A percentile compares a stretch with the other conserved stretches of the same genome.
Evolutionary conservation across 2,113 vertebrate genomes (phyloP).

Genomic region (Takifugu bimaculatus): DNA sequence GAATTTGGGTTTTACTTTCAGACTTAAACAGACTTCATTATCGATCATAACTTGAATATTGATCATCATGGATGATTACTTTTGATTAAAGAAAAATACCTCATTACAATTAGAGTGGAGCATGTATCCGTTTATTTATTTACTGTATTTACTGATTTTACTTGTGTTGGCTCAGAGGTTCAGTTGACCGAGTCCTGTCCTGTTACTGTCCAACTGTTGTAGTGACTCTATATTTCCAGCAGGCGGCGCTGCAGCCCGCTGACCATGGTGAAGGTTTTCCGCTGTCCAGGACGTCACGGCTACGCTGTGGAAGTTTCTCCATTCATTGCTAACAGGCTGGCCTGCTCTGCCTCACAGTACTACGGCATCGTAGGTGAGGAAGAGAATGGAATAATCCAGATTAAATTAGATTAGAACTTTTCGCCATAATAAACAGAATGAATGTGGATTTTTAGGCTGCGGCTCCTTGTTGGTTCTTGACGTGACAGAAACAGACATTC

Average conservation of each 20-base stretch:
- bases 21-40: too few relatives aligned
- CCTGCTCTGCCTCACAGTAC: conserved; percentile 86
- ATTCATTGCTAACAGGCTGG: conserved; percentile 80
- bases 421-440: neutral
- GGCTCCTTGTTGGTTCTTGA: conserved; percentile 87
- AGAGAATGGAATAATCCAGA: too few relatives aligned
- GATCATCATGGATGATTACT: too few relatives aligned
- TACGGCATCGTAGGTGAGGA: conserved; percentile 87
- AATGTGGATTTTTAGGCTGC: conserved; percentile 70
- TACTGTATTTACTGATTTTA: too few relatives aligned
- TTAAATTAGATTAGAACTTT: too few relatives aligned
- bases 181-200: neutral
- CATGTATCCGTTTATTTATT: too few relatives aligned
- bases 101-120: too few relatives aligned
- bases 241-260: conserved; percentile 6
- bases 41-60: too few relatives aligned
- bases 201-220: neutral
- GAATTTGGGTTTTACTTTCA: too few relatives aligned
- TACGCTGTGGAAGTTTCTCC: conserved; percentile 89
- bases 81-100: too few relatives aligned
- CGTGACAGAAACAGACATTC: conserved; percentile 77
- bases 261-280: conserved; percentile 68
- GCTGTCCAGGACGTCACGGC: conserved; percentile 82
- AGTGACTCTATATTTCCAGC: neutral
- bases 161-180: neutral